A percentile compares a stretch with the other conserved stretches of the same genome.
These are phyloP conservation scores for Conchocele bisecta DNA, from an alignment of 2,888 invertebrate species.

Conservation along the genomic window DNA sequence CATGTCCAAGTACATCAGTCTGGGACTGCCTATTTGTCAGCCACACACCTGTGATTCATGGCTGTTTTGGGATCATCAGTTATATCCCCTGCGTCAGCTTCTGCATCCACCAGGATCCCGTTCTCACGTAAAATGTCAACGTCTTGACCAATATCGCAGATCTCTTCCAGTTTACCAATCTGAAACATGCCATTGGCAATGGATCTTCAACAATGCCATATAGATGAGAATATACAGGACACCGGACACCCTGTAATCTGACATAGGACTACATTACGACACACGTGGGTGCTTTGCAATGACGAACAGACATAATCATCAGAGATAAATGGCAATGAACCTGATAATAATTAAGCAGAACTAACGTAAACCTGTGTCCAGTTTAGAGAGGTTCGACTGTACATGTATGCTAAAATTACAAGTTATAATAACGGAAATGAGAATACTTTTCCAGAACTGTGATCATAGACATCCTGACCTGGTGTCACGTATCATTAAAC, in stretches of 20 bases:
- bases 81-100: conserved; percentile 76
- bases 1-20: neutral
- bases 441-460: too few relatives aligned
- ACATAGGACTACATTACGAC: neutral
- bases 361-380: neutral
- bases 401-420: too few relatives aligned
- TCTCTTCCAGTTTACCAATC: conserved; percentile 80
- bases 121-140: conserved; percentile 74
- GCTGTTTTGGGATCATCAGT: neutral
- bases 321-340: neutral
- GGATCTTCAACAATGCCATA: too few relatives aligned
- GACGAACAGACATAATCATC: neutral
- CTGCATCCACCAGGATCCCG: conserved; percentile 83
- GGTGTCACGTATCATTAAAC: too few relatives aligned
- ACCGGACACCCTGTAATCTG: neutral
- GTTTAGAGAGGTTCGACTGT: too few relatives aligned
- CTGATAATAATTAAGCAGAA: neutral
- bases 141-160: conserved; percentile 78
- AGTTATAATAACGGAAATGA: too few relatives aligned
- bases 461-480: too few relatives aligned
- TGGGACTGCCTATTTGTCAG: neutral
- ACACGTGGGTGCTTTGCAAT: too few relatives aligned
- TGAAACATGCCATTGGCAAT: too few relatives aligned
- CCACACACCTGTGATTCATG: neutral
- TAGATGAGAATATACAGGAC: neutral